Evolutionary conservation across 2,888 invertebrate species (phyloP), one percentile per base, ranked within the genome.

Genomic region (Mycalesis mineus): DNA sequence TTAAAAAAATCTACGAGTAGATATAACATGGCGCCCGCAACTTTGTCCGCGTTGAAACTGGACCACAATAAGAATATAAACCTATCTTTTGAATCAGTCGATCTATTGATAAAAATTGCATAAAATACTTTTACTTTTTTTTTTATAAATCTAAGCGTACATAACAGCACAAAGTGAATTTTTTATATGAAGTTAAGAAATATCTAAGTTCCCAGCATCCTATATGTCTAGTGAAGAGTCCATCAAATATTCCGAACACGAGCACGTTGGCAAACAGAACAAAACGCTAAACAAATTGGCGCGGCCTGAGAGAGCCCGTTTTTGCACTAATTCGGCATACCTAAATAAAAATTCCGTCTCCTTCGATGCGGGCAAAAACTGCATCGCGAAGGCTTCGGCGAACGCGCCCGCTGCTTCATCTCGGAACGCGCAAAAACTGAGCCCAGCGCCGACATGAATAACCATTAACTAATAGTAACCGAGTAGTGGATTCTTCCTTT

Each of bases 321-420:
- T 89, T 89, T 89, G 89, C 82, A 86, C 88, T 82, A 88, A 89
- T 89, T 89, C 89, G 88, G 88, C 88, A 89, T 89, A 81, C 89
- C 89, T 84, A 88, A 88, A 89, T 89, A 88, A 89, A 89, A 82
- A 89, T 89, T 82, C 88, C 88, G 70, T 75, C 83, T 83, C 88
- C 86, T 80, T 87, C 82, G 76, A 77, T 69, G 78, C 70, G 54
- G 54, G 59, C 60, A 71, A 84, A 84, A 86, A 84, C 72, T 64
- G 68, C 68, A 69, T 70, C 73, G 75, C 74, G 71, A 68, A 74
- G 73, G 65, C 66, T 82, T 82, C 82, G 78, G 61, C 70, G 82
- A 80, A 83, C 69, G 73, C 76, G 71, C 67, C 60, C 64, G 66
- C 62, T 63, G 68, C 64, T 64, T 65, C 67, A 69, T 71, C 72